Conservation (phyloP, 2,888 invertebrate genomes). For the Brassicogethes aeneus region DNA sequence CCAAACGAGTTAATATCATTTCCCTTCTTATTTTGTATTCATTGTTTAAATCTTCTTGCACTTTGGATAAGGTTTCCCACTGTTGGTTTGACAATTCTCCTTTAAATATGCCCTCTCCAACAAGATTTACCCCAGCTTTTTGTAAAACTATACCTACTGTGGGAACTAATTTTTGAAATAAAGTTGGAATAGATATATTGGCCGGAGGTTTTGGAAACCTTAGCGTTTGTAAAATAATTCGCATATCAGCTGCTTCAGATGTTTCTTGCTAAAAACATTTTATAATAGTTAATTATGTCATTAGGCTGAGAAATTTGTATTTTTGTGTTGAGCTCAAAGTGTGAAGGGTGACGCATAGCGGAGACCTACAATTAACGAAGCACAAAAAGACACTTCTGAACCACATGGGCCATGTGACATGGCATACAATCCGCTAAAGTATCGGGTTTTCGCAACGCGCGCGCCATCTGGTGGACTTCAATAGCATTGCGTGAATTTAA, state of each 20-base stretch:
- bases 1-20: conserved; percentile 82
- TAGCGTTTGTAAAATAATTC: conserved; percentile 67
- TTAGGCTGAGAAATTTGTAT: too few species aligned
- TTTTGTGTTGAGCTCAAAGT: too few species aligned
- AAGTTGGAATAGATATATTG: conserved; percentile 63
- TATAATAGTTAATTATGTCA: not conserved
- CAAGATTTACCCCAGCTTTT: conserved; percentile 50
- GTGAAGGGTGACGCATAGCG: too few species aligned
- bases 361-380: too few species aligned
- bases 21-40: conserved; percentile 80
- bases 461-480: too few species aligned
- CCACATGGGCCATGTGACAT: too few species aligned
- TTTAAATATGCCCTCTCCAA: conserved; percentile 70
- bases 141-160: conserved; percentile 56
- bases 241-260: conserved; percentile 68
- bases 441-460: too few species aligned
- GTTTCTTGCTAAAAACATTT: conserved; percentile 62
- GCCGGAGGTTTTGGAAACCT: conserved; percentile 82
- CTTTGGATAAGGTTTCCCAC: conserved; percentile 65
- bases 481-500: too few species aligned
- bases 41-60: conserved; percentile 63
- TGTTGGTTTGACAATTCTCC: conserved; percentile 67
- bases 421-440: too few species aligned
- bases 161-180: conserved; percentile 69
- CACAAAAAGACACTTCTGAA: too few species aligned